phyloP scores from a whole-genome alignment of 1,140 invertebrate species.

The Thalassaphorura encarpata region DNA sequence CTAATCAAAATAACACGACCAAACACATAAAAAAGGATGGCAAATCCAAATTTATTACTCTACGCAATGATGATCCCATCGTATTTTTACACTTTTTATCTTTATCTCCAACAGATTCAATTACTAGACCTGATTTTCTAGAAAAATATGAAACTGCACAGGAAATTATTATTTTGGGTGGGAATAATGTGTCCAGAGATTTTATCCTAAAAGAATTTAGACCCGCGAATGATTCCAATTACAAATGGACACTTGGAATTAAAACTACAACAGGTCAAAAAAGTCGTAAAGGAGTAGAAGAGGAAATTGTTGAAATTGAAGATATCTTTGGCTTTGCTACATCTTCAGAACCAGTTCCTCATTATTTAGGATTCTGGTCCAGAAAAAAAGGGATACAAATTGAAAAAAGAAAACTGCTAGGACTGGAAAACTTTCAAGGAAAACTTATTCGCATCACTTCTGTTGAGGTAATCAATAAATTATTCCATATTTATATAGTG shows the following conservation, averaged over 20 bases:
- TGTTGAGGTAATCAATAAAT: slow-evolving; percentile 16
- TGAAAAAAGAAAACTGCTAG: neutral
- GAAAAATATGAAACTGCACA: too few relatives aligned
- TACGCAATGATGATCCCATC: too few relatives aligned
- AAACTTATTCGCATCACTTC: slow-evolving; percentile 14
- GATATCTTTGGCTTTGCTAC: slow-evolving; percentile 21
- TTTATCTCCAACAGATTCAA: too few relatives aligned
- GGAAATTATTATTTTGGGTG: too few relatives aligned
- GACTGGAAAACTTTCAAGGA: slow-evolving; percentile 12
- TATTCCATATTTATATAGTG: too few relatives aligned
- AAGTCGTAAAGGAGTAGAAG: neutral
- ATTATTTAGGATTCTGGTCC: slow-evolving; percentile 17
- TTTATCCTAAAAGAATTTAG: too few relatives aligned
- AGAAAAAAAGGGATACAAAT: slow-evolving; percentile 3
- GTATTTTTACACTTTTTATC: too few relatives aligned
- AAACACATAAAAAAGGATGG: too few relatives aligned
- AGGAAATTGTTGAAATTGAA: slow-evolving; percentile 1
- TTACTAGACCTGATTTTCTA: too few relatives aligned
- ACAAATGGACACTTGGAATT: slow-evolving; percentile 20
- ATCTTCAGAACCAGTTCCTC: slow-evolving; percentile 4
- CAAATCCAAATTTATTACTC: too few relatives aligned
- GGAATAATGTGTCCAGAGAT: too few relatives aligned
- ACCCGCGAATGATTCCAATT: slow-evolving; percentile 17
- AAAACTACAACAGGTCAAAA: neutral
- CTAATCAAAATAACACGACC: too few relatives aligned